Evolutionary conservation across 2,888 invertebrate species (phyloP).

Genomic region (Aphodius sticticus): DNA sequence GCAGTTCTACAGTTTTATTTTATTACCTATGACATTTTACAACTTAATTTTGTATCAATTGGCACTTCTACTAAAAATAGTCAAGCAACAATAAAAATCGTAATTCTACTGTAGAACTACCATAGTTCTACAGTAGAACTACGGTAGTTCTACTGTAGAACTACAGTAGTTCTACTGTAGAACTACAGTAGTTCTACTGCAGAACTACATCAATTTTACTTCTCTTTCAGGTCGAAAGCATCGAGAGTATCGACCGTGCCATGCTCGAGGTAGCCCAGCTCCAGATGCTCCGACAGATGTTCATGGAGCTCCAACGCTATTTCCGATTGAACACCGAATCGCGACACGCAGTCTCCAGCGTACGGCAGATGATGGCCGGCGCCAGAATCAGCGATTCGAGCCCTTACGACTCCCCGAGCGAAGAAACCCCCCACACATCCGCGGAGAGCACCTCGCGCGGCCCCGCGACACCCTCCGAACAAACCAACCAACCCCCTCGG

Average conservation of each 20-base stretch:
- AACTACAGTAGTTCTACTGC: too few species aligned
- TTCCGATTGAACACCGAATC: constrained; percentile 64
- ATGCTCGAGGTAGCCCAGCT: constrained; percentile 61
- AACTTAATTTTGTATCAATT: too few species aligned
- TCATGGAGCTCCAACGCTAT: constrained; percentile 70
- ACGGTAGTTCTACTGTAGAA: too few species aligned
- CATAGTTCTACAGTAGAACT: too few species aligned
- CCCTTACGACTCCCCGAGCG: constrained; percentile 52
- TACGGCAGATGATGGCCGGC: constrained; percentile 60
- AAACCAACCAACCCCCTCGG: constrained; percentile 6
- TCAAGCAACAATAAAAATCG: too few species aligned
- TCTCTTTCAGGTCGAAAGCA: constrained; percentile 45
- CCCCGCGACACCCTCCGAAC: background rate
- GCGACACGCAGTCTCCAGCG: constrained; percentile 57
- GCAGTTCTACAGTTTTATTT: too few species aligned
- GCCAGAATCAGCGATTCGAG: constrained; percentile 58
- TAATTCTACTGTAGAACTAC: too few species aligned
- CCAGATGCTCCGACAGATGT: constrained; percentile 69
- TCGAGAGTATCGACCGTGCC: constrained; percentile 57
- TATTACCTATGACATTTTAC: too few species aligned
- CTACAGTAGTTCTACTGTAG: too few species aligned
- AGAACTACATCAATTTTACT: background rate
- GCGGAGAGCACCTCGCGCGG: constrained; percentile 19
- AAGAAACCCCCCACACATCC: constrained; percentile 39
- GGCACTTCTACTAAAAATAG: too few species aligned